Conservation (phyloP, 2,888 invertebrate species). For the Parapristionchus giblindavisi region DNA sequence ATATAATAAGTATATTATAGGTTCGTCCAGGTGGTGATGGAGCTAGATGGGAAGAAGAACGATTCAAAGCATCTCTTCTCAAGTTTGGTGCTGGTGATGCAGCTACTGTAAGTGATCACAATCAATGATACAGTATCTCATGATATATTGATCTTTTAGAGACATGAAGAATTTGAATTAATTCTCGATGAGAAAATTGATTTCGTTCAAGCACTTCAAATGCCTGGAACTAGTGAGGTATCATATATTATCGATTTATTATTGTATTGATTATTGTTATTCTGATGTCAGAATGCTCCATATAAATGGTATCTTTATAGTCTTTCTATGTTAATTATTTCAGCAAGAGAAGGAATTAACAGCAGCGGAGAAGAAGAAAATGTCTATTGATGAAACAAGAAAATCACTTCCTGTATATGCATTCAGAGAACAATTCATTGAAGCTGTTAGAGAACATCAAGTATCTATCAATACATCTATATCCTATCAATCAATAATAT, state of each 20-base stretch:
- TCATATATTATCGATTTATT: not conserved
- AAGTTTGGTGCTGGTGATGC: slow-evolving; percentile 92
- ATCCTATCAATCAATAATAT: not conserved
- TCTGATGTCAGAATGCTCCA: not conserved
- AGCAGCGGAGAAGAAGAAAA: slow-evolving; percentile 62
- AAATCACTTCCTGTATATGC: slow-evolving; percentile 91
- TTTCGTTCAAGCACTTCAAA: slow-evolving; percentile 82
- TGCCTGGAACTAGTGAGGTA: slow-evolving; percentile 72
- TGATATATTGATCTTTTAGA: slow-evolving; percentile 46
- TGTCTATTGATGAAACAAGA: slow-evolving; percentile 88
- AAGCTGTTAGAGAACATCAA: slow-evolving; percentile 82
- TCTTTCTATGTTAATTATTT: slow-evolving; percentile 24
- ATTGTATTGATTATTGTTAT: not conserved
- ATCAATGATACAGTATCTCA: not conserved
- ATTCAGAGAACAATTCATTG: slow-evolving; percentile 86
- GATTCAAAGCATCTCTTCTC: slow-evolving; percentile 83
- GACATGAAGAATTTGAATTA: slow-evolving; percentile 83
- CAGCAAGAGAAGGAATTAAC: slow-evolving; percentile 51
- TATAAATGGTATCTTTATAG: too few species aligned
- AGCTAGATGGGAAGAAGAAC: slow-evolving; percentile 96
- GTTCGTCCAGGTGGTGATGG: slow-evolving; percentile 74
- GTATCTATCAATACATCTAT: slow-evolving; percentile 40
- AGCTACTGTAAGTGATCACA: slow-evolving; percentile 48
- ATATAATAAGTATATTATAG: not conserved
- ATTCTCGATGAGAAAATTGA: slow-evolving; percentile 93